A percentile compares a stretch with the other conserved stretches of the same genome.
phyloP scores from a whole-genome alignment of 2,888 invertebrate genomes.

The Deilephila elpenor region DNA sequence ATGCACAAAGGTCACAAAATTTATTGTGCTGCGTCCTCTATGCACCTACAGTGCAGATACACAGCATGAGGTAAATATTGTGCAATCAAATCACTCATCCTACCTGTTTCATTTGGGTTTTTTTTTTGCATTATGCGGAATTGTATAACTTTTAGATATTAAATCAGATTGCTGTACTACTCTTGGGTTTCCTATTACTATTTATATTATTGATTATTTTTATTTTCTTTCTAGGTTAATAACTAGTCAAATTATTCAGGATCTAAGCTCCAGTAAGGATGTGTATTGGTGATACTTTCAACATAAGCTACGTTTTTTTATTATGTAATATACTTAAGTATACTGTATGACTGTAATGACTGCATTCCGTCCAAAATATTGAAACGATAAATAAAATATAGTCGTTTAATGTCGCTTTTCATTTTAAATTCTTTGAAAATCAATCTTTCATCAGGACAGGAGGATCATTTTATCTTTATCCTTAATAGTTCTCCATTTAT shows the following conservation, averaged over 20 bases:
- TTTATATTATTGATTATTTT: neutral
- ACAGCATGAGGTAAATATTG: conserved; percentile 87
- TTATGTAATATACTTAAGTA: neutral
- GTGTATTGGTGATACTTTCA: conserved; percentile 86
- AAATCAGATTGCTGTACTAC: neutral
- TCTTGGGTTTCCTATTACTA: too few species aligned
- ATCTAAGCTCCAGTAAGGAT: conserved; percentile 87
- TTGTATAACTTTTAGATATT: too few species aligned
- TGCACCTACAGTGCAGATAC: conserved; percentile 89
- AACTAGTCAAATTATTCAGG: conserved; percentile 87
- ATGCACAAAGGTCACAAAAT: conserved; percentile 87
- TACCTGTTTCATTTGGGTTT: too few species aligned
- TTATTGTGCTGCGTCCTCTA: conserved; percentile 90
- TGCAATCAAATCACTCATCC: conserved; percentile 31
- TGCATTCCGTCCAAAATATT: neutral
- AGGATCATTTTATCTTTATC: too few species aligned
- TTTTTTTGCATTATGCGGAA: too few species aligned
- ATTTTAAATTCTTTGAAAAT: too few species aligned
- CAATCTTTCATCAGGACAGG: too few species aligned
- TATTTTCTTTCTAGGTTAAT: conserved; percentile 78
- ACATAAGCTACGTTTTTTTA: neutral
- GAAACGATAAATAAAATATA: neutral
- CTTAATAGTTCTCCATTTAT: too few species aligned
- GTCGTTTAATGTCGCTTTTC: neutral
- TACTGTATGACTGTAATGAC: neutral